A percentile compares a stretch with the other conserved stretches of the same genome.
These are phyloP conservation scores for Megalopta genalis DNA, from an alignment of 1,140 invertebrate species.

Conservation along the genomic window DNA sequence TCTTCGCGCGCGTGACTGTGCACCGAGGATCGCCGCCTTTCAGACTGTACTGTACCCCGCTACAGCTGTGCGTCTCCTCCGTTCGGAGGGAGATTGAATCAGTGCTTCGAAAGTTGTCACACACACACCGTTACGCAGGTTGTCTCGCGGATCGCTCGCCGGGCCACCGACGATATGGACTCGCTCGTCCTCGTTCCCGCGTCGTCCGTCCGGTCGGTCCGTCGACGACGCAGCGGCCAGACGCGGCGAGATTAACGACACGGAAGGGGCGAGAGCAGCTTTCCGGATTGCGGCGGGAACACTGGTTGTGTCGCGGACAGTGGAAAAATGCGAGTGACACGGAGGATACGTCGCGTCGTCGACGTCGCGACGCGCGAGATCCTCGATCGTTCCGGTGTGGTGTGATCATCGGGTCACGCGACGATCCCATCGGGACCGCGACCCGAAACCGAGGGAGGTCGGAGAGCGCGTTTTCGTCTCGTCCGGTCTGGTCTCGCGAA, in stretches of 20 bases:
- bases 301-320: too few relatives aligned
- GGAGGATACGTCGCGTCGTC: not conserved
- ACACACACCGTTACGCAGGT: too few relatives aligned
- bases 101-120: too few relatives aligned
- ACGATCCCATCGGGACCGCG: not conserved
- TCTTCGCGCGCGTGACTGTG: too few relatives aligned
- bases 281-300: not conserved
- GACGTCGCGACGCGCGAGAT: not conserved
- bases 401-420: constrained; percentile 11
- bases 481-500: too few relatives aligned
- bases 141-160: too few relatives aligned
- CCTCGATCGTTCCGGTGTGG: constrained; percentile 14
- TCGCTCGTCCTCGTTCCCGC: constrained; percentile 33
- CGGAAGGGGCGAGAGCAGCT: too few relatives aligned
- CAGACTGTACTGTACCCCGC: too few relatives aligned
- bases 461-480: too few relatives aligned
- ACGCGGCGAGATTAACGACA: constrained; percentile 3
- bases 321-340: constrained; percentile 14
- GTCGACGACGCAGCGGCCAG: not conserved
- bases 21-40: too few relatives aligned
- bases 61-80: too few relatives aligned
- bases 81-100: too few relatives aligned
- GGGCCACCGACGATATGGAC: constrained; percentile 33
- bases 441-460: not conserved
- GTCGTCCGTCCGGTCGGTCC: constrained; percentile 43